Evolutionary conservation across 2,888 invertebrate genomes (phyloP).

Genomic region (Rhimphoctona megacephalus): DNA sequence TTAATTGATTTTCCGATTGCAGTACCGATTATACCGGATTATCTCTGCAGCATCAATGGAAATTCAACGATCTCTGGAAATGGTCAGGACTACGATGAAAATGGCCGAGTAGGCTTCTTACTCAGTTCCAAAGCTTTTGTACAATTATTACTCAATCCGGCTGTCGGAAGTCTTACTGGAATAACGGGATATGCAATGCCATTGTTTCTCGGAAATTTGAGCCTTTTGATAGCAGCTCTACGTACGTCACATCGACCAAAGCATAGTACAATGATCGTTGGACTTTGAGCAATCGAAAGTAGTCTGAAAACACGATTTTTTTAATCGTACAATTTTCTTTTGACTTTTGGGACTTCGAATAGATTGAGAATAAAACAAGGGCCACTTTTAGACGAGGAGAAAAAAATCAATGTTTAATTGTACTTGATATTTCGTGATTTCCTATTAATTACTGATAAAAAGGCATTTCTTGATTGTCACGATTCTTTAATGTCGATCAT

Average conservation of each 20-base stretch:
- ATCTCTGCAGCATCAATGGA: slow-evolving; percentile 87
- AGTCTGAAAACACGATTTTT: not conserved
- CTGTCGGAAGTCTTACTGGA: slow-evolving; percentile 89
- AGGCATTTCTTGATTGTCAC: no score
- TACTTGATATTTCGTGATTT: no score
- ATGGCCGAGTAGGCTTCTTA: slow-evolving; percentile 89
- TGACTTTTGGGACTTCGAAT: not conserved
- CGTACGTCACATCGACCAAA: slow-evolving; percentile 86
- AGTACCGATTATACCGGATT: slow-evolving; percentile 94
- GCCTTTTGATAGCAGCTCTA: slow-evolving; percentile 89
- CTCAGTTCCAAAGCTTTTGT: slow-evolving; percentile 93
- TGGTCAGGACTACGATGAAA: slow-evolving; percentile 86
- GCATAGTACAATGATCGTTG: not conserved
- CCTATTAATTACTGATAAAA: no score
- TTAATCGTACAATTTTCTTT: not conserved
- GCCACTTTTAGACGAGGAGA: no score
- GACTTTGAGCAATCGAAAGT: slow-evolving; percentile 27
- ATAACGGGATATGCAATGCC: slow-evolving; percentile 89
- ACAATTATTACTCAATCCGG: slow-evolving; percentile 91
- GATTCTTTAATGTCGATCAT: no score
- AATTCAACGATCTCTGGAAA: slow-evolving; percentile 78
- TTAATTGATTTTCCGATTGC: slow-evolving; percentile 75
- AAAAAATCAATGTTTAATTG: no score
- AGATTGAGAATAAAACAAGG: not conserved
- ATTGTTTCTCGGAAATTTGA: slow-evolving; percentile 89